phyloP scores from a whole-genome alignment of 2,888 invertebrate genomes.

The Pristionchus maxplancki region DNA sequence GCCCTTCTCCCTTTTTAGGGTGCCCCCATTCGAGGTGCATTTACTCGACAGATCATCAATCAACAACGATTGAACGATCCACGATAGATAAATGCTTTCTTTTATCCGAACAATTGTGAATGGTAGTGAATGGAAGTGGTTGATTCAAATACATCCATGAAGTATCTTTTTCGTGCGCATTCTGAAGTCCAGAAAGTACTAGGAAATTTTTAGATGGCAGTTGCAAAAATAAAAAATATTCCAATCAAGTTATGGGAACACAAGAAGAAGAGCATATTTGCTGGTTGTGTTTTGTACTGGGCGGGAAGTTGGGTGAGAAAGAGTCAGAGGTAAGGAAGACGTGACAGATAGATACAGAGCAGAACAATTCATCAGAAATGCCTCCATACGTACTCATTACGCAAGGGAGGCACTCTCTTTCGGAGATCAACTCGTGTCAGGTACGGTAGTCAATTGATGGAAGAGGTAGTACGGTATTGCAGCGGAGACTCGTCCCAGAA shows the following conservation, averaged over 20 bases:
- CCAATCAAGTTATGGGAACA: slow-evolving; percentile 65
- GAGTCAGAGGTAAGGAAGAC: slow-evolving; percentile 27
- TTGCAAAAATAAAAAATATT: slow-evolving; percentile 55
- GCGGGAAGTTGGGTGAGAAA: slow-evolving; percentile 59
- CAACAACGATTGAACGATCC: slow-evolving; percentile 11
- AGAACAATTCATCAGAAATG: slow-evolving; percentile 58
- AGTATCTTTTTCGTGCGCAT: neutral
- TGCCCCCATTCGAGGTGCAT: neutral
- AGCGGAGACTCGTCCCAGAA: slow-evolving; percentile 67
- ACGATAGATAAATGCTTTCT: slow-evolving; percentile 42
- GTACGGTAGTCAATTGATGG: slow-evolving; percentile 51
- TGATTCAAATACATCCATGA: slow-evolving; percentile 10
- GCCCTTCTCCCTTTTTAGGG: neutral
- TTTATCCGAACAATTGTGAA: neutral
- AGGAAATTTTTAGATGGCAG: slow-evolving; percentile 49
- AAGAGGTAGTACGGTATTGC: neutral
- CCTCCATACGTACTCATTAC: slow-evolving; percentile 66
- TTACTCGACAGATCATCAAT: slow-evolving; percentile 8
- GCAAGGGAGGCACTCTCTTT: slow-evolving; percentile 66
- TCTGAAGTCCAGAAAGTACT: neutral
- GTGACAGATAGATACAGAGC: neutral
- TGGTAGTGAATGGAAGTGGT: neutral
- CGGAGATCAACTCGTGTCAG: slow-evolving; percentile 65
- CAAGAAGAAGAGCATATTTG: slow-evolving; percentile 69
- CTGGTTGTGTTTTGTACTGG: slow-evolving; percentile 61